phyloP scores from a whole-genome alignment of 2,888 invertebrate genomes.

The Leptopilina drosophilae region DNA sequence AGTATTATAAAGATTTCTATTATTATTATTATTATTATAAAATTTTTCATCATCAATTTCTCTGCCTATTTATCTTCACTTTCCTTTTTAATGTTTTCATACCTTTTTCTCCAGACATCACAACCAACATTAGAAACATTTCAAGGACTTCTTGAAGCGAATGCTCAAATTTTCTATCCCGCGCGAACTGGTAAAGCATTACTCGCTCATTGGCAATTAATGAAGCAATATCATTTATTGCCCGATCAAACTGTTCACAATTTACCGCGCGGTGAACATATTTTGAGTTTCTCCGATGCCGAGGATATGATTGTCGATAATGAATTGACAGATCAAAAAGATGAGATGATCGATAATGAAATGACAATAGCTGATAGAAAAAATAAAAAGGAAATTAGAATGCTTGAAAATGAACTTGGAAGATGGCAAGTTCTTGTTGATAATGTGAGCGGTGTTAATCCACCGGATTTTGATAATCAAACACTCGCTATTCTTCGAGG shows the following conservation, averaged over 20 bases:
- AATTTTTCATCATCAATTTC: no score
- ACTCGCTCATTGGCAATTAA: slow-evolving; percentile 92
- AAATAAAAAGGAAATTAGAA: slow-evolving; percentile 91
- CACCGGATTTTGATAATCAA: slow-evolving; percentile 94
- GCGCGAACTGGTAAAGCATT: slow-evolving; percentile 92
- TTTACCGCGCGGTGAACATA: slow-evolving; percentile 81
- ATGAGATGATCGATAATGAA: slow-evolving; percentile 89
- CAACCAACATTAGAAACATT: slow-evolving; percentile 88
- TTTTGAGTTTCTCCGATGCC: slow-evolving; percentile 91
- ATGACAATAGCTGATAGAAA: slow-evolving; percentile 85
- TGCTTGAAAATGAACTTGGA: slow-evolving; percentile 91
- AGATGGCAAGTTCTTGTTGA: slow-evolving; percentile 97
- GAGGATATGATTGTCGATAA: slow-evolving; percentile 92
- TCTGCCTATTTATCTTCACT: no score
- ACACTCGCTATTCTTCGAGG: slow-evolving; percentile 95
- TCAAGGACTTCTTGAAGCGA: slow-evolving; percentile 89
- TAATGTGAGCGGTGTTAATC: slow-evolving; percentile 89
- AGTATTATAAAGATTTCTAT: not conserved
- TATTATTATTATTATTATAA: no score
- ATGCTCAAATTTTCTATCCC: slow-evolving; percentile 91
- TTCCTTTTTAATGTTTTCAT: no score
- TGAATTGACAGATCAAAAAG: slow-evolving; percentile 88
- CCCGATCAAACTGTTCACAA: slow-evolving; percentile 91
- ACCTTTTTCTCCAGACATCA: slow-evolving; percentile 79
- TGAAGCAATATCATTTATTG: slow-evolving; percentile 94